Base-by-base conservation (phyloP, 2,888 invertebrate species). In the Ormyrus rosae region DNA sequence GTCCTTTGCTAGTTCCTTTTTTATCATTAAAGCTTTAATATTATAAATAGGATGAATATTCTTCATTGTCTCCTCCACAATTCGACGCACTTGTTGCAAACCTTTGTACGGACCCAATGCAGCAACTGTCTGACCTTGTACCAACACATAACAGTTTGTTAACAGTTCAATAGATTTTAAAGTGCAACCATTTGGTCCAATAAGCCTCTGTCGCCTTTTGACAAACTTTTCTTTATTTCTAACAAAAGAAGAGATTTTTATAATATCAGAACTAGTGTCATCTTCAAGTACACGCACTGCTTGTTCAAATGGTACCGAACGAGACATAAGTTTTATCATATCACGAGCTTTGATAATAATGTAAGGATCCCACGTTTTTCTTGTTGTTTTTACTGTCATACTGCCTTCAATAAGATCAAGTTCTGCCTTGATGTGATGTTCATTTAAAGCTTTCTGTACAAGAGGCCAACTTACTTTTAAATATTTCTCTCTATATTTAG, bases 21-120 rank as follows among this genome's bases (percentile, higher is more conserved):
- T 99, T 71, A 99, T 98, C 99, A 99, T 99, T 71, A 99, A 91
- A 2, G 97, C 96, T 92, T 99, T 97, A 1, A 99, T 98, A 88
- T 98, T 99, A 89, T 99, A 99, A 90, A 99, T 97, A 0, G 99
- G 99, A 92, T 99, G 99, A 76, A 99, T 94, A 91, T 99, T 99
- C 89, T 97, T 97, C 99, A 99, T 99, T 0, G 98, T 98, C 86
- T 99, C 99, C 88, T 96, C 95, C 1, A 97, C 96, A 86, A 99
- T 96, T 85, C 96, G 94, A 77, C 98, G 92, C 6, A 83, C 81
- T 90, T 96, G 96, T 78, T 95, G 94, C 46, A 97, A 90, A 0
- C 99, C 99, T 91, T 95, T 96, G 88, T 98, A 97, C 2, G 99
- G 98, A 0, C 99, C 99, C n/a, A 99, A 92, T 0, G 97, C 96